Base-by-base conservation (phyloP, 1,140 invertebrate genomes). In the Meloidogyne exigua region DNA sequence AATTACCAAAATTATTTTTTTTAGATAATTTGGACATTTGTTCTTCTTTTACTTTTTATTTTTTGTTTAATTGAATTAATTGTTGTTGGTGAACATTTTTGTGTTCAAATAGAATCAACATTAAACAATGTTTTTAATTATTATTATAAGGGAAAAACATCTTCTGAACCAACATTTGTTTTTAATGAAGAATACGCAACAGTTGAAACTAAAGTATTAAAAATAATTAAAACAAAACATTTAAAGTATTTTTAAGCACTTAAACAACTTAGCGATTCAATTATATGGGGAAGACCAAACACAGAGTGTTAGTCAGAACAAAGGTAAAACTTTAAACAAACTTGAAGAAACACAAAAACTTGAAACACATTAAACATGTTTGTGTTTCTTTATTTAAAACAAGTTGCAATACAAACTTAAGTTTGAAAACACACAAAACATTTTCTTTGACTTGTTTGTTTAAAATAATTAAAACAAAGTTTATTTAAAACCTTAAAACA, bases 1-100 rank as follows among this genome's bases (percentile, higher is more conserved):
- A 76, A 23, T 23, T 21, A 21, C 32, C 70, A 9, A 12, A 28
- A 10, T 72, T 72, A 13, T n/a, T n/a, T n/a, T 68, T 76, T 81
- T 68, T 32, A 81, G 80, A 9, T 82, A 4, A 3, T 81, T 28
- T 81, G 80, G 80, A 81, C 83, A 32, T 15, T 71, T 13, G 57
- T 72, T 23, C 71, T 81, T 23, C 25, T 80, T 57, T 26, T 81
- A 57, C 63, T 81, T 12, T 76, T 68, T 72, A 32, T 81, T 10
- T 69, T 81, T 63, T 75, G 79, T 66, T 15, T 81, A 4, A 73
- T 73, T 36, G 72, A 73, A 73, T 64, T 73, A 36, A 28, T 73
- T 26, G 72, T 73, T 25, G 57, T 25, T 25, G 57, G 39, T 4
- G 13, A 23, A 12, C 57, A 65, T 13, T 73, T 73, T 64, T 62